phyloP scores from a whole-genome alignment of 2,113 vertebrate species.

The Phalacrocorax aristotelis region DNA sequence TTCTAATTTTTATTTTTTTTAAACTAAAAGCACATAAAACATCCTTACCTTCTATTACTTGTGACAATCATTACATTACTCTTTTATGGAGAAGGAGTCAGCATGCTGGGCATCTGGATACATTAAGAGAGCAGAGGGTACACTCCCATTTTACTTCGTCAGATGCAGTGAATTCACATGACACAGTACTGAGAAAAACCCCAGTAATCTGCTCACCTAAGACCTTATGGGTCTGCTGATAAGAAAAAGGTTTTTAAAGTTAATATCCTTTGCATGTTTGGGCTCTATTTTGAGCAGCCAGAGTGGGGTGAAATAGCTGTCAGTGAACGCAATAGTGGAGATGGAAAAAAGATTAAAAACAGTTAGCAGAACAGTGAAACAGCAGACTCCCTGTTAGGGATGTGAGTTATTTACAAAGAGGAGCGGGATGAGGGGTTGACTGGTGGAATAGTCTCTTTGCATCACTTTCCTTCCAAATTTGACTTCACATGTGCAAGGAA shows the following conservation, averaged over 20 bases:
- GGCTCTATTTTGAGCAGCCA: neutral
- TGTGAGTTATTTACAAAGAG: neutral
- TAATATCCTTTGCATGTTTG: neutral
- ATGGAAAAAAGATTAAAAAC: neutral
- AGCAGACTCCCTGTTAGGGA: neutral
- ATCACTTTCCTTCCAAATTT: neutral
- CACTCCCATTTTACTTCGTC: neutral
- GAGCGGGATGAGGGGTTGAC: neutral
- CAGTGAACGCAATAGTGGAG: neutral
- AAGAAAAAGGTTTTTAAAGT: neutral
- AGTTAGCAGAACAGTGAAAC: neutral
- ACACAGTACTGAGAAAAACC: neutral
- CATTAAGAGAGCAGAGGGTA: neutral
- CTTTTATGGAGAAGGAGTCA: neutral
- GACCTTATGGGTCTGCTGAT: neutral
- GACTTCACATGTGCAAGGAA: accelerated
- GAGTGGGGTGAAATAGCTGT: neutral
- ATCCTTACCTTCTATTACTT: neutral
- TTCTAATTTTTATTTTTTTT: neutral
- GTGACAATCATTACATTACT: neutral
- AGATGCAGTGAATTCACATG: neutral
- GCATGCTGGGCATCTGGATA: neutral
- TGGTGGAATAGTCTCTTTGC: neutral
- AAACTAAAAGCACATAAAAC: neutral
- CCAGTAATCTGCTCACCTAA: neutral